Evolutionary conservation across 2,888 invertebrate genomes (phyloP).

Genomic region (Metallyticus violacea): DNA sequence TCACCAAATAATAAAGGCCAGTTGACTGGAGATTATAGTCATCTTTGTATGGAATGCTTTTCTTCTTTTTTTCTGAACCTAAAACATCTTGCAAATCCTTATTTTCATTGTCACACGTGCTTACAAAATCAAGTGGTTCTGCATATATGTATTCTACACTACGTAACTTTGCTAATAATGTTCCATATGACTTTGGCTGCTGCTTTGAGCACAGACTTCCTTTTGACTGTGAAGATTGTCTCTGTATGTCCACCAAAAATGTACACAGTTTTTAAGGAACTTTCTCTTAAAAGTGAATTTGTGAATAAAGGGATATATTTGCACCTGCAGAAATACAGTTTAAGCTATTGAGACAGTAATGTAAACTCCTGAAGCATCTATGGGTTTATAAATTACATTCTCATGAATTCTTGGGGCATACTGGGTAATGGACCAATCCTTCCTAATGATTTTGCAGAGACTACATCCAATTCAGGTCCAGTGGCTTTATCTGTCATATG

Average conservation of each 20-base stretch:
- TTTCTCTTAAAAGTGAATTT: conserved; percentile 24
- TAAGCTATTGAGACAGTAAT: conserved; percentile 41
- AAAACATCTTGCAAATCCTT: too few relatives aligned
- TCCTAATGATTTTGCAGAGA: not conserved
- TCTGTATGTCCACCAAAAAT: conserved; percentile 16
- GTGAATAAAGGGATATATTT: conserved; percentile 7
- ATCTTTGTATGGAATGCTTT: not conserved
- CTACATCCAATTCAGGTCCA: not conserved
- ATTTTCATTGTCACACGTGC: not conserved
- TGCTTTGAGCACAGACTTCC: too few relatives aligned
- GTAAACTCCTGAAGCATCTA: conserved; percentile 42
- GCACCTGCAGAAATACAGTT: conserved; percentile 40
- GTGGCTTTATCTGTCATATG: not conserved
- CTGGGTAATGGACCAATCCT: not conserved
- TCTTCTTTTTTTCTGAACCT: not conserved
- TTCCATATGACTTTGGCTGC: not conserved
- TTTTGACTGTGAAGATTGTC: not conserved
- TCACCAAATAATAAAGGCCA: conserved; percentile 34
- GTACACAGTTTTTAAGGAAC: conserved; percentile 19
- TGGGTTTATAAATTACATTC: not conserved
- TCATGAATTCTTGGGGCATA: not conserved
- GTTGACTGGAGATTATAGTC: not conserved
- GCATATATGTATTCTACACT: conserved; percentile 61
- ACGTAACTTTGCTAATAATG: conserved; percentile 32
- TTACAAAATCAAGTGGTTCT: conserved; percentile 50